phyloP scores from a whole-genome alignment of 2,113 vertebrate species.

The Marmota monax region DNA sequence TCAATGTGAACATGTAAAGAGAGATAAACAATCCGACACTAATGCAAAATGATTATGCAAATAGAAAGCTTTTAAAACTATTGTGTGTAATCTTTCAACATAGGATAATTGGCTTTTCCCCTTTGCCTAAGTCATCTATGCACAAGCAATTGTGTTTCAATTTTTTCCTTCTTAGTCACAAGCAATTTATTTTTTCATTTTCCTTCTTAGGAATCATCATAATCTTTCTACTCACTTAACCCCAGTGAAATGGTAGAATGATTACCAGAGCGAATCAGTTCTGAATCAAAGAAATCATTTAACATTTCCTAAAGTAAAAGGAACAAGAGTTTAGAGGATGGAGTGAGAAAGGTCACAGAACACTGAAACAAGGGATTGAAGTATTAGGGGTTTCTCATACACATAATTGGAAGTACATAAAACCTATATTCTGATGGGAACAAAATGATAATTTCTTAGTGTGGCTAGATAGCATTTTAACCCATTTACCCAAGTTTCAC shows the following conservation, averaged over 20 bases:
- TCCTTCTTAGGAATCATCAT: slow-evolving; percentile 63
- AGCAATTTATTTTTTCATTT: slow-evolving; percentile 72
- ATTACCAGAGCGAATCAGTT: slow-evolving; percentile 57
- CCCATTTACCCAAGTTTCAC: not conserved
- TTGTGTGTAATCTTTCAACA: slow-evolving; percentile 48
- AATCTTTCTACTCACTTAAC: slow-evolving; percentile 69
- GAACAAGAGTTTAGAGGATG: slow-evolving; percentile 17
- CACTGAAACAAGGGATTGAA: not conserved
- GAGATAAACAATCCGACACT: slow-evolving; percentile 27
- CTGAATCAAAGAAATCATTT: slow-evolving; percentile 48
- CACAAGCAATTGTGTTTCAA: slow-evolving; percentile 48
- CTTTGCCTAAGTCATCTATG: slow-evolving; percentile 51
- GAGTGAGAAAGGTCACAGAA: not conserved
- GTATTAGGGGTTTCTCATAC: not conserved
- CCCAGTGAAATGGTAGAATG: slow-evolving; percentile 11
- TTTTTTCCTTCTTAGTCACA: slow-evolving; percentile 67
- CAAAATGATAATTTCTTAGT: not conserved
- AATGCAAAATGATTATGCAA: slow-evolving; percentile 61
- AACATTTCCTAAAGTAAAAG: slow-evolving; percentile 52
- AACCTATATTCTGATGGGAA: not conserved
- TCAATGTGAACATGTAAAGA: slow-evolving; percentile 17
- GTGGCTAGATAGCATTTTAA: not conserved
- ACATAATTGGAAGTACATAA: not conserved
- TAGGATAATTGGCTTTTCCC: slow-evolving; percentile 63
- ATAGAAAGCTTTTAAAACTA: slow-evolving; percentile 61